Evolutionary conservation across 2,113 vertebrate genomes (phyloP).

Genomic region (Octodon degus): DNA sequence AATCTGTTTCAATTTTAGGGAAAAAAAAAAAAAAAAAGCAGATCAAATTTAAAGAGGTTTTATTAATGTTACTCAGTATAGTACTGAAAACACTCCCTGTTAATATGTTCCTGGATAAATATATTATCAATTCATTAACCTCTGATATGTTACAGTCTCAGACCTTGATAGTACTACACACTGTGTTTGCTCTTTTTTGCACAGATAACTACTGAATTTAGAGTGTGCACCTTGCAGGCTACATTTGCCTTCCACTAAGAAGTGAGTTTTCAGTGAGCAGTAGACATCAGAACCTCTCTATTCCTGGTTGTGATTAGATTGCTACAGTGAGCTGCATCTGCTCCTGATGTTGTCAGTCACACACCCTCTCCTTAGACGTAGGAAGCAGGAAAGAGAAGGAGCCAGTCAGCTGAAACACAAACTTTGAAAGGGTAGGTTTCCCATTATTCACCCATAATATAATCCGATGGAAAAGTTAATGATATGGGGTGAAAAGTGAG

Average conservation of each 20-base stretch:
- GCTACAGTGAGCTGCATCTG: not conserved
- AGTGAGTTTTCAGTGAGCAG: not conserved
- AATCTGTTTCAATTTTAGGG: not conserved
- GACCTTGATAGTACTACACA: not conserved
- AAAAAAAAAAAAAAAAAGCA: too few species aligned
- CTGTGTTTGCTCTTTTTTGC: not conserved
- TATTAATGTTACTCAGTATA: not conserved
- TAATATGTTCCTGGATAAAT: not conserved
- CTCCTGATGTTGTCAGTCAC: not conserved
- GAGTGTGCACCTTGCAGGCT: not conserved
- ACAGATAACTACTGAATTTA: not conserved
- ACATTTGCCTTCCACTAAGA: not conserved
- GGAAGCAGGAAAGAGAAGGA: not conserved
- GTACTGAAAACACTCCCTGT: not conserved
- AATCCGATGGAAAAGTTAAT: conserved; percentile 18
- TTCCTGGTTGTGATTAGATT: not conserved
- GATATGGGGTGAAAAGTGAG: not conserved
- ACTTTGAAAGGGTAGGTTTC: not conserved
- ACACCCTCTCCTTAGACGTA: not conserved
- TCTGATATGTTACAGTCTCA: not conserved
- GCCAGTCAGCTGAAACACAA: not conserved
- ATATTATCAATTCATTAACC: not conserved
- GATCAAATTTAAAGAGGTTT: not conserved
- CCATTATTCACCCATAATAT: not conserved
- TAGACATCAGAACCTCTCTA: not conserved